Base-by-base conservation (phyloP, 1,140 invertebrate genomes). In the Prorops nasuta region DNA sequence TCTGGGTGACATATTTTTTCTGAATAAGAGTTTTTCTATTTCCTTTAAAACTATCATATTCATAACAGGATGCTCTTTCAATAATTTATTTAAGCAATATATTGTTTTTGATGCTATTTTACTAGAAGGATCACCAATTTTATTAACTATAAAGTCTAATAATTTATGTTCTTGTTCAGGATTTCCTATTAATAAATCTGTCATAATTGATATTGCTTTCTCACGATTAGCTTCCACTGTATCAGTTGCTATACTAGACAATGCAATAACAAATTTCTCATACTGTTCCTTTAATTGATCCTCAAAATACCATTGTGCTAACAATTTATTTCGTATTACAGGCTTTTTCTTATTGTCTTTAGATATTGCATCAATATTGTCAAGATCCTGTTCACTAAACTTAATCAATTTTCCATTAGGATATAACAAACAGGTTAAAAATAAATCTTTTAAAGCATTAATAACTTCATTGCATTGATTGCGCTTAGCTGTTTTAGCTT, bases 41-140 rank as follows among this genome's bases (percentile, higher is more conserved):
- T 98, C 94, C 24, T 82, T 78, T 3, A 94, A 79, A 18, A 98
- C 87, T 1, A 95, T 86, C 1, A 77, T 69, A 72, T 96, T 97
- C 92, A 98, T 98, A 47, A 92, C 91, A 0, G 92, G 87, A 81
- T 98, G 94, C 53, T 88, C 82, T 37, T 84, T 80, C n/a, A 97
- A 76, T 1, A 98, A 70, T 64, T 91, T 88, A 34, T 84, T 87
- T n/a, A 99, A 77, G 58, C 92, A 87, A 74, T 92, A 90, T 28
- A 92, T 83, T 0, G 89, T 85, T 76, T 93, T 92, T 0, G 94
- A 89, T 0, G 90, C 91, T 1, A 98, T 84, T 72, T 92, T 90
- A 49, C 88, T 83, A 1, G 83, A 82, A 1, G 96, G 94, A 79
- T 99, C 96, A 32, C 96, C 96, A 12, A 99, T 79, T 79, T 98